These are phyloP conservation scores for Arrhopalites spinosus DNA, from an alignment of 2,888 invertebrate genomes.

Conservation along the genomic window DNA sequence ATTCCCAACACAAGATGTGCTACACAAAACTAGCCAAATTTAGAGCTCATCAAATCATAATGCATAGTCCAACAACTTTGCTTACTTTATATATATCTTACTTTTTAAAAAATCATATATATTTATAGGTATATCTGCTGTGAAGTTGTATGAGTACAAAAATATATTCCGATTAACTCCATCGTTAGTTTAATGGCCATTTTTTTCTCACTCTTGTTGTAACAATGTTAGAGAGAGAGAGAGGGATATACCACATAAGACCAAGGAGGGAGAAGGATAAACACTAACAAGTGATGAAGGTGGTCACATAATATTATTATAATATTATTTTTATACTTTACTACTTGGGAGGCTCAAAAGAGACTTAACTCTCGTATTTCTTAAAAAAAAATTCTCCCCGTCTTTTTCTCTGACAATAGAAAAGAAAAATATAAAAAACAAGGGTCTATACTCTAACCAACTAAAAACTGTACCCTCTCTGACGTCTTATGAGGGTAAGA, in stretches of 20 bases:
- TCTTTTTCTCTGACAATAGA: no score
- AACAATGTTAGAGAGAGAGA: not conserved
- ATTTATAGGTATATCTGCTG: not conserved
- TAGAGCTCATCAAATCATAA: slow-evolving; percentile 45
- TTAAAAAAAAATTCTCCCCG: no score
- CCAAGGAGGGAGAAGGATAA: not conserved
- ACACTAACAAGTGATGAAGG: slow-evolving; percentile 8
- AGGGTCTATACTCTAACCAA: no score
- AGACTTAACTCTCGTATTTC: not conserved
- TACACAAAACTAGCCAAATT: slow-evolving; percentile 40
- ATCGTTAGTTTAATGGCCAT: slow-evolving; percentile 13
- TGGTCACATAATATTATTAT: not conserved
- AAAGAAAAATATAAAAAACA: not conserved
- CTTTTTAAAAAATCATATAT: not conserved
- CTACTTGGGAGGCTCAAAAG: slow-evolving; percentile 13
- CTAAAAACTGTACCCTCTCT: no score
- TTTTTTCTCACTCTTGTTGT: slow-evolving; percentile 1
- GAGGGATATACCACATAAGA: not conserved
- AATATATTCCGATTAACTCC: not conserved
- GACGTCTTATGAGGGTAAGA: no score
- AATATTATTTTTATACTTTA: slow-evolving; percentile 11
- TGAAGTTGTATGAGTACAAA: not conserved
- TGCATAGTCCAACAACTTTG: not conserved
- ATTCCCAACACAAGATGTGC: slow-evolving; percentile 22
- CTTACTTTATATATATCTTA: not conserved